Conservation (phyloP, 2,113 vertebrate species). For the Xyliphius kryptos region DNA sequence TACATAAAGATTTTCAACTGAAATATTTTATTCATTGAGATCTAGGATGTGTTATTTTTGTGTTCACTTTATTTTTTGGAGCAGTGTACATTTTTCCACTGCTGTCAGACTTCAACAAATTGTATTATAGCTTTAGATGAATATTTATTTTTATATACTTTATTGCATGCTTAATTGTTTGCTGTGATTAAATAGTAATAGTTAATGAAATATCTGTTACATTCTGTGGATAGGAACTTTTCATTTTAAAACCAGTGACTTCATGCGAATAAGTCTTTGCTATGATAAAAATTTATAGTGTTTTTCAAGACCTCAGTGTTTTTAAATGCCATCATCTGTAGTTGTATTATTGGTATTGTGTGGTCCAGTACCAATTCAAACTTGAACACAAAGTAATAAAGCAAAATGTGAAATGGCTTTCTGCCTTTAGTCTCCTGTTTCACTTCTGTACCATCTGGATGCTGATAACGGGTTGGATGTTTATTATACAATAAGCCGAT, state of each 20-base stretch:
- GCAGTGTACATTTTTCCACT: slow-evolving; percentile 53
- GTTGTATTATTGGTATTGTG: slow-evolving; percentile 37
- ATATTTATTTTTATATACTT: slow-evolving; percentile 52
- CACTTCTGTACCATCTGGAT: background rate
- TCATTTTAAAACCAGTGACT: no score
- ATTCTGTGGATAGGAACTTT: no score
- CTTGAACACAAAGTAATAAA: slow-evolving; percentile 53
- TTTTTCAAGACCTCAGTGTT: slow-evolving; percentile 41
- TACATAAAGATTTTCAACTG: no score
- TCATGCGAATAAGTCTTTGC: no score
- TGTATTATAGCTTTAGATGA: slow-evolving; percentile 42
- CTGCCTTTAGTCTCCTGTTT: slow-evolving; percentile 13
- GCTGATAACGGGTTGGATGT: background rate
- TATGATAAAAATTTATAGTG: background rate
- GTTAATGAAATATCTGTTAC: no score
- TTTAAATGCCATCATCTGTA: slow-evolving; percentile 29
- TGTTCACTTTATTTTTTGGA: no score
- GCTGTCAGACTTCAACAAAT: slow-evolving; percentile 50
- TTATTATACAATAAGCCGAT: no score
- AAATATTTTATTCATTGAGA: no score
- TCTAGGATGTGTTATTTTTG: no score
- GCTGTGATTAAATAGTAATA: no score
- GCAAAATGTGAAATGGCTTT: slow-evolving; percentile 40
- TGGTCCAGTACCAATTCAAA: slow-evolving; percentile 52
- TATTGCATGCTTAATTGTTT: slow-evolving; percentile 55